phyloP scores from a whole-genome alignment of 2,888 invertebrate genomes.

The Crematogaster levior region DNA sequence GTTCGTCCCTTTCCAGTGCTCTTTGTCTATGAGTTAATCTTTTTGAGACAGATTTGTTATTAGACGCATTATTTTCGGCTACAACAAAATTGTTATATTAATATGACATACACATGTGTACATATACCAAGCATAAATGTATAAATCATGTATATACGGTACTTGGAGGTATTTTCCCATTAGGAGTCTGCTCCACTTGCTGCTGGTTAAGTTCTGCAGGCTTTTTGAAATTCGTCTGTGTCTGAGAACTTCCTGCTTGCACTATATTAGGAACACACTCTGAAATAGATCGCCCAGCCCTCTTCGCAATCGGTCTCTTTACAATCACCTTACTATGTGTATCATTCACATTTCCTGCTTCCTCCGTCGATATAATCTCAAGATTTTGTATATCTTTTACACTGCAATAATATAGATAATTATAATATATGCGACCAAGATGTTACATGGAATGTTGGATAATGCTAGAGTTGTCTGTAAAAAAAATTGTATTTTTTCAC shows the following conservation, averaged over 20 bases:
- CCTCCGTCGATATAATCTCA: constrained; percentile 90
- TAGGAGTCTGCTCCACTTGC: constrained; percentile 75
- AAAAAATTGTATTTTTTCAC: too few species aligned
- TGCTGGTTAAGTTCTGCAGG: constrained; percentile 69
- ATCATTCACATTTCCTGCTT: constrained; percentile 83
- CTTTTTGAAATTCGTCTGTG: constrained; percentile 73
- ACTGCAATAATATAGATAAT: constrained; percentile 85
- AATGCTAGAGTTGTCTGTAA: not conserved
- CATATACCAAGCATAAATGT: not conserved
- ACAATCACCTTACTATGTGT: constrained; percentile 86
- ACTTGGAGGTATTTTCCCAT: constrained; percentile 78
- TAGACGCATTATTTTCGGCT: constrained; percentile 73
- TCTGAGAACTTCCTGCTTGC: constrained; percentile 71
- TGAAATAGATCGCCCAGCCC: constrained; percentile 86
- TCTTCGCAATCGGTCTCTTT: constrained; percentile 87
- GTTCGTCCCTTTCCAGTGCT: constrained; percentile 88
- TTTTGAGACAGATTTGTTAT: constrained; percentile 85
- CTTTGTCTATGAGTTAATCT: constrained; percentile 80
- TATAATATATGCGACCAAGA: not conserved
- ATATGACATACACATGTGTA: too few species aligned
- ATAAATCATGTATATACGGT: constrained; percentile 32
- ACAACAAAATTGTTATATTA: constrained; percentile 39
- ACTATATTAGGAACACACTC: constrained; percentile 81
- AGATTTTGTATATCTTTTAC: constrained; percentile 92
- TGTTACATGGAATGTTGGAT: constrained; percentile 12